These are phyloP conservation scores for Varecia variegata DNA, from an alignment of 2,797 vertebrate genomes.

Conservation along the genomic window DNA sequence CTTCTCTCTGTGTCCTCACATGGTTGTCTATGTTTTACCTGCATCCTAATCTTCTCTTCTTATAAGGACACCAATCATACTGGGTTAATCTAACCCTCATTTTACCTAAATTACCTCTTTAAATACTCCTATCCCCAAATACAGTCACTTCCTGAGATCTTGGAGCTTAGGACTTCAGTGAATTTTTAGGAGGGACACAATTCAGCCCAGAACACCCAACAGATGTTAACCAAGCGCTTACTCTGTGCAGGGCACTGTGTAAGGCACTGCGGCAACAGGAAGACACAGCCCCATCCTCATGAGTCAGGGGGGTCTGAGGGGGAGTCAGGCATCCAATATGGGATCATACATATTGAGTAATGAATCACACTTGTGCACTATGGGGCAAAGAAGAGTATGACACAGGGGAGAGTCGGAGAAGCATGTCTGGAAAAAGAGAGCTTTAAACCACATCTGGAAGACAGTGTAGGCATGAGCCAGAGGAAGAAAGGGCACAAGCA, in stretches of 20 bases:
- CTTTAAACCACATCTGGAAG: not conserved
- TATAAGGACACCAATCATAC: not conserved
- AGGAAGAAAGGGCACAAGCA: accelerated
- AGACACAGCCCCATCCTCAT: not conserved
- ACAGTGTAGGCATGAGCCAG: not conserved
- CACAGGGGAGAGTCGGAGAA: not conserved
- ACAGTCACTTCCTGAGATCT: not conserved
- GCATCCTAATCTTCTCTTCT: not conserved
- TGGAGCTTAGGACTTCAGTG: not conserved
- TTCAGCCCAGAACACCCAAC: not conserved
- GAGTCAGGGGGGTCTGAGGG: no score
- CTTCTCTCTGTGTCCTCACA: not conserved
- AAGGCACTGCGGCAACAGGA: not conserved
- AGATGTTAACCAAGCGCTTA: not conserved
- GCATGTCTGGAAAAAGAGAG: not conserved
- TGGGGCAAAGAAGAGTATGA: not conserved
- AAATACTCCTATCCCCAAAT: not conserved
- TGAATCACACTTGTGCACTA: not conserved
- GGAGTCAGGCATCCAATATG: not conserved
- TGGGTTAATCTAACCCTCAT: not conserved
- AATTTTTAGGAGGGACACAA: not conserved
- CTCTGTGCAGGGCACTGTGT: not conserved
- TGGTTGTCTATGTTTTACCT: not conserved
- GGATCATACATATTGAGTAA: not conserved
- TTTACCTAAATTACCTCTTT: not conserved